Conservation (phyloP, 2,797 vertebrate species). For the Neosalanx taihuensis region DNA sequence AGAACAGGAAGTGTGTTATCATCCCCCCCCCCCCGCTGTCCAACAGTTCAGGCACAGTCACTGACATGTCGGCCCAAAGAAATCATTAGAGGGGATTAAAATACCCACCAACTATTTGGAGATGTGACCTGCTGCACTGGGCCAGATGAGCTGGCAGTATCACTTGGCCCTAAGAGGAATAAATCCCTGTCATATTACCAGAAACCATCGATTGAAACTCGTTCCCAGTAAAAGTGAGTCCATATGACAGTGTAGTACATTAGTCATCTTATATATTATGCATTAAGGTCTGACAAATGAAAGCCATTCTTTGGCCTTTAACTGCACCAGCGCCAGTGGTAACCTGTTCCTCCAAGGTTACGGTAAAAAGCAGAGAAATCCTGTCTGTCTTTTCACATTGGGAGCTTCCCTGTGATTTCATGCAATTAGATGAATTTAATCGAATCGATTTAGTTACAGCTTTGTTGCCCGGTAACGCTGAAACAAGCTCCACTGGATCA, state of each 20-base stretch:
- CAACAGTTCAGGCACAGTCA: constrained; percentile 50
- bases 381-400: background rate
- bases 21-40: background rate
- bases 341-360: constrained; percentile 35
- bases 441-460: background rate
- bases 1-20: constrained; percentile 46
- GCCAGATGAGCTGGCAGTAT: constrained; percentile 76
- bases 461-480: background rate
- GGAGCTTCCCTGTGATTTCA: background rate
- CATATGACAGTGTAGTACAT: constrained; percentile 75
- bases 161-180: constrained; percentile 71
- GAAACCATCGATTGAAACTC: constrained; percentile 84
- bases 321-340: constrained; percentile 48
- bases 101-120: constrained; percentile 52
- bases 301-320: constrained; percentile 42
- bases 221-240: constrained; percentile 81
- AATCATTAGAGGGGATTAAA: constrained; percentile 78
- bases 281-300: constrained; percentile 70
- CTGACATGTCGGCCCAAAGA: constrained; percentile 52
- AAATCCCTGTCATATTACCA: constrained; percentile 83
- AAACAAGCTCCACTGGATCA: constrained; percentile 6
- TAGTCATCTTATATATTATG: constrained; percentile 93
- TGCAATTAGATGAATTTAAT: background rate
- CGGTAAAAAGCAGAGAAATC: constrained; percentile 15
- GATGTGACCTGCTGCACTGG: constrained; percentile 66